Base-by-base conservation (phyloP, 2,888 invertebrate genomes). In the Cinara cedri region DNA sequence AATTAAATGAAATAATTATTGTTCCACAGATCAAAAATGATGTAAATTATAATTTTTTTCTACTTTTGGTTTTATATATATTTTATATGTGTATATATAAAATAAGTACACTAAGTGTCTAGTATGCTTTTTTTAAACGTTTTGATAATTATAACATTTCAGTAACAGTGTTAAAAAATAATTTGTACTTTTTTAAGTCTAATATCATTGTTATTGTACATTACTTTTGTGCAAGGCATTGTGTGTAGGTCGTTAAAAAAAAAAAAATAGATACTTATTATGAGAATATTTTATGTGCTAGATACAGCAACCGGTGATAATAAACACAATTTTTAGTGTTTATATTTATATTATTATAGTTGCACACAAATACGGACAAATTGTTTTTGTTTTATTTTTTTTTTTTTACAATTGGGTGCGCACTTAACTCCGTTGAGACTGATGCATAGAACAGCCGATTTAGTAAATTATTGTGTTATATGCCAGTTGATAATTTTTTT, bases 121-220 rank as follows among this genome's bases (percentile, higher is more conserved):
- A 72, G 44, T 57, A 46, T 24, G 71, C 57, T 74, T 74, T 62
- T 65, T 57, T 60, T 60, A 46, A 72, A 42, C n/a, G 19, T 63
- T 74, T 74, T 63, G 49, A 74, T 74, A 63, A 51, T 62, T 62
- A 49, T 19, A 21, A 72, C 16, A 49, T 21, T 62, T 19, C 49
- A 62, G 10, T 49, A 26, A 49, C 26, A 3, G 26, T 49, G 1
- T 26, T 46, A 16, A 57, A 62, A 44, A 44, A 57, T 14, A 26
- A 72, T 72, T 51, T 62, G 49, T 72, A 72, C 72, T 72, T 72
- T 72, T 62, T 60, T 72, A 72, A 60, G 49, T 72, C 46, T 62
- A 26, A 16, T 55, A 71, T n/a, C n/a, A 57, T 21, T 21, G 44
- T 46, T 14, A 44, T 21, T 11, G n/a, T 62, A 46, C 44, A 34